phyloP scores from a whole-genome alignment of 30 jellyfish, hydroid and myxozoan genomes.

The Cassiopea xamachana region DNA sequence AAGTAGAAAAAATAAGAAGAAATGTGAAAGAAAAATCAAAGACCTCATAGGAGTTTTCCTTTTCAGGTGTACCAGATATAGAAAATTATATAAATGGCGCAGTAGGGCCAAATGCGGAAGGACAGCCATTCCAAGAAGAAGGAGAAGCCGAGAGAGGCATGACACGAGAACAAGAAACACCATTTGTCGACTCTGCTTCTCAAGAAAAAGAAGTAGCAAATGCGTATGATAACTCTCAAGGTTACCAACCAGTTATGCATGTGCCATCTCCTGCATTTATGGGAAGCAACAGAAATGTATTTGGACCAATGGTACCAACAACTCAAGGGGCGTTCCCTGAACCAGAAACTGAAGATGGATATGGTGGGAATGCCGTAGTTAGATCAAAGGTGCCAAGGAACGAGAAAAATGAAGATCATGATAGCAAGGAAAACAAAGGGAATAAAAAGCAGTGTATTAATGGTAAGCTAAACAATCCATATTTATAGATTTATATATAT shows the following conservation, averaged over 20 bases:
- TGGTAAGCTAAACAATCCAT: background rate
- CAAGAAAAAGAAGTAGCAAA: conserved; percentile 38
- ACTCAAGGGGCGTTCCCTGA: conserved; percentile 67
- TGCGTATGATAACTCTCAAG: conserved; percentile 37
- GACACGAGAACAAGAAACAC: conserved; percentile 61
- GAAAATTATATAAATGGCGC: conserved; percentile 75
- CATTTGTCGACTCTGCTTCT: conserved; percentile 43
- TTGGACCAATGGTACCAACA: conserved; percentile 76
- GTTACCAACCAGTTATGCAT: conserved; percentile 58
- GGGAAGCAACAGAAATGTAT: conserved; percentile 17
- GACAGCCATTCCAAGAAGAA: conserved; percentile 37
- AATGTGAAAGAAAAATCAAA: background rate
- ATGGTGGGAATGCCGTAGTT: conserved; percentile 63
- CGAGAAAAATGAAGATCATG: background rate
- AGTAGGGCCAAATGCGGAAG: conserved; percentile 70
- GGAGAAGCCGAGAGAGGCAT: conserved; percentile 49
- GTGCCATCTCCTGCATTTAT: conserved; percentile 43
- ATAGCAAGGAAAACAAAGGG: conserved; percentile 19
- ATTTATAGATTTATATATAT: no score
- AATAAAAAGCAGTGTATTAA: conserved; percentile 75
- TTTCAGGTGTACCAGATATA: conserved; percentile 59
- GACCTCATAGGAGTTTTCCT: background rate
- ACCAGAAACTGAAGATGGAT: conserved; percentile 56
- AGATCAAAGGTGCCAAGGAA: conserved; percentile 62
- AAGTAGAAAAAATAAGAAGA: background rate